Evolutionary conservation across 2,797 vertebrate species (phyloP), one percentile per base, ranked within the genome.

Genomic region (Mus caroli): DNA sequence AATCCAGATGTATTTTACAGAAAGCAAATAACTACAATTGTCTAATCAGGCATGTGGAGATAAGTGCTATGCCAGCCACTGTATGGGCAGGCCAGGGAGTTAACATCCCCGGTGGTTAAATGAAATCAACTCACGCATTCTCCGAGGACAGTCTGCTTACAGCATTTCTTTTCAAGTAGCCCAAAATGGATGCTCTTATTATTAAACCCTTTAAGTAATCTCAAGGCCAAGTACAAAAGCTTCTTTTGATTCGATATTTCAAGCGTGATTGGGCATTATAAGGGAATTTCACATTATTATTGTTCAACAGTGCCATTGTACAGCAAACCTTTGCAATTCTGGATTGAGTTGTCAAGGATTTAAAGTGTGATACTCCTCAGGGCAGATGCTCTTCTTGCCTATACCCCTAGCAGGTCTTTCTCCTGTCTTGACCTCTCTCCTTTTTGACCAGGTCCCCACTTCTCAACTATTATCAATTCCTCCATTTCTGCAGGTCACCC

Each of bases 11-110:
- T 71, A 77, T 84, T 92, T 86, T 91, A 69, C 79, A 92, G 90
- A 90, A 95, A 93, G 40, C 85, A 78, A 97, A 86, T 91, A 95
- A 71, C 96, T 96, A 73, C 82, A 94, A 79, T 54, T 11, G 71
- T 76, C 76, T 75, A 79, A 96, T 58, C 92, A 79, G 91, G n/a
- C 73, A 50, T 34, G 43, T 34, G 73, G 91, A 89, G 88, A 46
- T 84, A 54, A 94, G 46, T 64, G 79, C 69, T 76, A 50, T 37
- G 71, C 34, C 60, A 71, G 52, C 12, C 58, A n/a, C 20, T 3
- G 2, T 2, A 40, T 28, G 73, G 92, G 60, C 52, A 82, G 62
- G 43, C 54, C 91, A 67, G 56, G 3, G 24, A 95, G 96, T 64
- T 82, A 71, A 90, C 76, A 5, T 43, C 64, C 79, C 67, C 19